These are phyloP conservation scores for Emys orbicularis DNA, from an alignment of 2,797 vertebrate species.

Conservation along the genomic window DNA sequence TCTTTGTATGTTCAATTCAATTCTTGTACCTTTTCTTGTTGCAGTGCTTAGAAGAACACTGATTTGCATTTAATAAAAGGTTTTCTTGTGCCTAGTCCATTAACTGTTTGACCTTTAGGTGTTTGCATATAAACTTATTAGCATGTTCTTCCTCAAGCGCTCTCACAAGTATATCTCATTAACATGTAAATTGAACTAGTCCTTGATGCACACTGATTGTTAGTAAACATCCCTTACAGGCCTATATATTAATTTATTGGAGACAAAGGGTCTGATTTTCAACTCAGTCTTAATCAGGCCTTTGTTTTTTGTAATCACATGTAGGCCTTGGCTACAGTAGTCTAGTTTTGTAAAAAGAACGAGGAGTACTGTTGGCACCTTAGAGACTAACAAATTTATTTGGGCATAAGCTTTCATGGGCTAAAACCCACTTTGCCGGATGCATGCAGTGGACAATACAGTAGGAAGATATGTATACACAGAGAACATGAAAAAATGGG, in stretches of 20 bases:
- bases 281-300: not conserved
- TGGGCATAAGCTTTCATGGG: too few species aligned
- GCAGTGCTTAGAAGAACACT: conserved; percentile 16
- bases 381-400: too few species aligned
- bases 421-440: too few species aligned
- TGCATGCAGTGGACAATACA: too few species aligned
- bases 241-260: conserved; percentile 39
- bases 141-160: conserved; percentile 63
- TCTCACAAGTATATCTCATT: conserved; percentile 64
- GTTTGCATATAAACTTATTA: conserved; percentile 69
- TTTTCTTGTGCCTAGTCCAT: conserved; percentile 62
- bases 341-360: not conserved
- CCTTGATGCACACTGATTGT: conserved; percentile 46
- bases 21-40: conserved; percentile 51
- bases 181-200: conserved; percentile 72
- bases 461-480: too few species aligned
- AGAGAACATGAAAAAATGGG: too few species aligned
- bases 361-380: too few species aligned
- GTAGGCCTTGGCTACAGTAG: not conserved
- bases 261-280: not conserved
- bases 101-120: conserved; percentile 70
- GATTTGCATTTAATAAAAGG: conserved; percentile 59
- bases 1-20: conserved; percentile 20
- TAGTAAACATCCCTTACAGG: conserved; percentile 19
- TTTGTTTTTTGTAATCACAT: conserved; percentile 2